These are phyloP conservation scores for Koerneria pararmatus DNA, from an alignment of 2,888 invertebrate genomes.

Conservation along the genomic window DNA sequence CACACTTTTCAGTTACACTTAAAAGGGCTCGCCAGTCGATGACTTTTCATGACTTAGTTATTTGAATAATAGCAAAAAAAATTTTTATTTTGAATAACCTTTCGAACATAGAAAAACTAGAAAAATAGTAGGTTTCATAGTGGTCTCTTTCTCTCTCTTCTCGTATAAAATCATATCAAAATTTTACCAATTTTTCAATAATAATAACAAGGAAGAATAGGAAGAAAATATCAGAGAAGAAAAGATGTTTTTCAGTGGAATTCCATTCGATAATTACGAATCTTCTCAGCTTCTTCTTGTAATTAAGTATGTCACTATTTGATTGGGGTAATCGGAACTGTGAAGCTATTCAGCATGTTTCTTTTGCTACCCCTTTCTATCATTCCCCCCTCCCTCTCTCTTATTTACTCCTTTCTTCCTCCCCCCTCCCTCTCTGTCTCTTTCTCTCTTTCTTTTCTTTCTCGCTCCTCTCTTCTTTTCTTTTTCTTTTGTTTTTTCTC, in stretches of 20 bases:
- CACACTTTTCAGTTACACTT: too few species aligned
- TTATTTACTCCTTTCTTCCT: slow-evolving; percentile 3
- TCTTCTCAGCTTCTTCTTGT: slow-evolving; percentile 7
- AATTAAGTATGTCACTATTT: slow-evolving; percentile 33
- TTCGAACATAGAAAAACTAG: too few species aligned
- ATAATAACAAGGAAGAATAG: too few species aligned
- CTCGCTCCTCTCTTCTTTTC: neutral
- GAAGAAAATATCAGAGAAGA: too few species aligned
- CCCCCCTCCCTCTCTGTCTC: slow-evolving; percentile 14
- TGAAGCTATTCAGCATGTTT: neutral
- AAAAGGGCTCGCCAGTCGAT: too few species aligned
- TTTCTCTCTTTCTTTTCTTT: neutral
- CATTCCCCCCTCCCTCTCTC: neutral
- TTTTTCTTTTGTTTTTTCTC: slow-evolving; percentile 8
- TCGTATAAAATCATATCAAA: too few species aligned
- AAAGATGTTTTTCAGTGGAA: slow-evolving; percentile 11
- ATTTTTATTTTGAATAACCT: too few species aligned
- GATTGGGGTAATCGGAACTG: slow-evolving; percentile 21
- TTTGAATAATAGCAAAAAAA: too few species aligned
- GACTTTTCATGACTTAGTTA: too few species aligned
- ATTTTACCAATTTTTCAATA: too few species aligned
- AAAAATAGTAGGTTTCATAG: too few species aligned
- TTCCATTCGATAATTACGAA: neutral
- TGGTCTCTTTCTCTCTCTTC: too few species aligned
- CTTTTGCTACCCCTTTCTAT: slow-evolving; percentile 5